Evolutionary conservation across 2,888 invertebrate species (phyloP).

Genomic region (Andrena praecox): DNA sequence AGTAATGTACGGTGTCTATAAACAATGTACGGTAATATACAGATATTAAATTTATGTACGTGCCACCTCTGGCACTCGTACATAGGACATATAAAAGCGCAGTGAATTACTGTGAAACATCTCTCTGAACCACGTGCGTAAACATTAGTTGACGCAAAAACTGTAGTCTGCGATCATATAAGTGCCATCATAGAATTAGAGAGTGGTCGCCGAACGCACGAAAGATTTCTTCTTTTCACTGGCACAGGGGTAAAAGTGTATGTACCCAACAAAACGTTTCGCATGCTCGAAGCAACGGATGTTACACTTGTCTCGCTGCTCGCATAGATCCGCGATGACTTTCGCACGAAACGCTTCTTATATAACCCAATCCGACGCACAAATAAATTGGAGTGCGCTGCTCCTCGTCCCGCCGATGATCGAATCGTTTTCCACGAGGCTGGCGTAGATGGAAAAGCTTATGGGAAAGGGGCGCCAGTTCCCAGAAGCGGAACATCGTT

Average conservation of each 20-base stretch:
- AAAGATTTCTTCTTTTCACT: conserved; percentile 15
- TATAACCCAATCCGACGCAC: conserved; percentile 16
- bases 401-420: background rate
- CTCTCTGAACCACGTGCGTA: background rate
- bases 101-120: no score
- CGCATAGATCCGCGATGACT: conserved; percentile 16
- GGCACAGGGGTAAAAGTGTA: background rate
- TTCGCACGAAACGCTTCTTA: conserved; percentile 44
- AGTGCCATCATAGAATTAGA: background rate
- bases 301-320: conserved; percentile 52
- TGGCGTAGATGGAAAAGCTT: conserved; percentile 30
- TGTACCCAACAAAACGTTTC: conserved; percentile 22
- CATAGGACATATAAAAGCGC: no score
- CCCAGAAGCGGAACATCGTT: conserved; percentile 40
- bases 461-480: conserved; percentile 24
- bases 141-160: background rate
- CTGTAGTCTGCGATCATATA: background rate
- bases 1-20: no score
- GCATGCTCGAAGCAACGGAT: conserved; percentile 14
- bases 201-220: background rate
- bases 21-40: no score
- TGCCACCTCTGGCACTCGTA: no score
- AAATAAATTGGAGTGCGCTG: background rate
- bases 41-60: no score
- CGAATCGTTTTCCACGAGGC: conserved; percentile 21